Percentiles rank a stretch among this genome's conserved stretches.
Conservation (phyloP, 2,888 invertebrate species). For the Latheticus oryzae region DNA sequence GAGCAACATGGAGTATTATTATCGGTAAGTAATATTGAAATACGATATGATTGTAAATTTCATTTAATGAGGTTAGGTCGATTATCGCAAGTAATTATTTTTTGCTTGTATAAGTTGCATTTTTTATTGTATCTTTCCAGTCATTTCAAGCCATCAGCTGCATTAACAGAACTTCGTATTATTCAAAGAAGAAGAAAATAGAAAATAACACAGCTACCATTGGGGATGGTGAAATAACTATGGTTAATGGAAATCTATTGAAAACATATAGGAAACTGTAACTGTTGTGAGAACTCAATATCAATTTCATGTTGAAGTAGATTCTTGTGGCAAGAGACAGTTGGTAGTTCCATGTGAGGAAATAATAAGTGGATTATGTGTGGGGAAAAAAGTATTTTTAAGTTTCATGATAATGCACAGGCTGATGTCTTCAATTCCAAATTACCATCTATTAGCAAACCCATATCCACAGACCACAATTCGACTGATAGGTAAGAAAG, state of each 20-base stretch:
- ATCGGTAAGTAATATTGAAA: conserved; percentile 11
- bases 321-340: conserved; percentile 6
- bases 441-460: conserved; percentile 14
- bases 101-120: conserved; percentile 12
- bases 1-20: conserved; percentile 12
- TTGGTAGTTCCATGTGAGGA: conserved; percentile 15
- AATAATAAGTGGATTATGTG: conserved; percentile 18
- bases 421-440: conserved; percentile 12
- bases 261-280: conserved; percentile 13
- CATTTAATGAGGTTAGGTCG: conserved; percentile 10
- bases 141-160: conserved; percentile 16
- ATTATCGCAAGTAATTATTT: conserved; percentile 11
- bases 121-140: conserved; percentile 6
- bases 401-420: conserved; percentile 17
- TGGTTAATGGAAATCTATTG: conserved; percentile 12
- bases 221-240: conserved; percentile 13
- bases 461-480: conserved; percentile 14
- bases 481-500: conserved; percentile 23
- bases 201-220: conserved; percentile 6
- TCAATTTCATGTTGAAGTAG: conserved; percentile 9
- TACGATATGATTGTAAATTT: conserved; percentile 10
- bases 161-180: conserved; percentile 11
- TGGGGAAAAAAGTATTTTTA: conserved; percentile 14
- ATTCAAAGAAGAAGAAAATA: conserved; percentile 14
- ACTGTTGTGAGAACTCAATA: conserved; percentile 10